phyloP scores from a whole-genome alignment of 92 coral and sea anemone species.

The Palythoa grandis region DNA sequence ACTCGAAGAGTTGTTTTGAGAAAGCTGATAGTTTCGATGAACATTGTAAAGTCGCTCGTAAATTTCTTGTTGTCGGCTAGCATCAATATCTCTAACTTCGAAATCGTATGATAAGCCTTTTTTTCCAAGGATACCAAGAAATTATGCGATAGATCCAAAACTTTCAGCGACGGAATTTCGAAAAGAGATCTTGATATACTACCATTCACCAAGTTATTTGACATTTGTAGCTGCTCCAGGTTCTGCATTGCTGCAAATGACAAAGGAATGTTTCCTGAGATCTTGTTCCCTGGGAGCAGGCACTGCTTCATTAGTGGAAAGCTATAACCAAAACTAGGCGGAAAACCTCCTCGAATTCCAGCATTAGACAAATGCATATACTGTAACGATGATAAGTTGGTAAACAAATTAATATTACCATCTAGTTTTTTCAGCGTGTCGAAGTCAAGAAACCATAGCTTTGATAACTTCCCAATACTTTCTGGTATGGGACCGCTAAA shows the following conservation, averaged over 20 bases:
- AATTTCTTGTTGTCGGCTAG: conserved; percentile 33
- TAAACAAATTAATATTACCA: neutral
- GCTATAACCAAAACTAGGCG: conserved; percentile 1
- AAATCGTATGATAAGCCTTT: neutral
- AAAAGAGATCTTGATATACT: conserved; percentile 3
- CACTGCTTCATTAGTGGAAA: conserved; percentile 40
- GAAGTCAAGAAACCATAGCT: conserved; percentile 34
- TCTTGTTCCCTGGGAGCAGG: conserved; percentile 39
- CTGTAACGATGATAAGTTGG: conserved; percentile 22
- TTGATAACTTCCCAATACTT: conserved; percentile 15
- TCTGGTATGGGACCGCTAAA: conserved; percentile 16
- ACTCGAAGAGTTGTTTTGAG: conserved; percentile 25
- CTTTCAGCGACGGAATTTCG: neutral
- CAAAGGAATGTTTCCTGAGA: conserved; percentile 38
- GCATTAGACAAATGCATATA: conserved; percentile 39
- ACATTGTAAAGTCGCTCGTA: neutral
- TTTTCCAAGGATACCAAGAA: conserved; percentile 12
- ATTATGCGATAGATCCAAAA: conserved; percentile 36
- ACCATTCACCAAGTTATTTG: conserved; percentile 30
- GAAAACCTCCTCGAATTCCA: conserved; percentile 17
- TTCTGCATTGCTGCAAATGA: conserved; percentile 24
- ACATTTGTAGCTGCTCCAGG: conserved; percentile 30
- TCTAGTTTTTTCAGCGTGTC: neutral
- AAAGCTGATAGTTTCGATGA: conserved; percentile 6
- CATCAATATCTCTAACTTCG: conserved; percentile 29